phyloP scores from a whole-genome alignment of 2,888 invertebrate genomes.

The Lathronympha strigana region DNA sequence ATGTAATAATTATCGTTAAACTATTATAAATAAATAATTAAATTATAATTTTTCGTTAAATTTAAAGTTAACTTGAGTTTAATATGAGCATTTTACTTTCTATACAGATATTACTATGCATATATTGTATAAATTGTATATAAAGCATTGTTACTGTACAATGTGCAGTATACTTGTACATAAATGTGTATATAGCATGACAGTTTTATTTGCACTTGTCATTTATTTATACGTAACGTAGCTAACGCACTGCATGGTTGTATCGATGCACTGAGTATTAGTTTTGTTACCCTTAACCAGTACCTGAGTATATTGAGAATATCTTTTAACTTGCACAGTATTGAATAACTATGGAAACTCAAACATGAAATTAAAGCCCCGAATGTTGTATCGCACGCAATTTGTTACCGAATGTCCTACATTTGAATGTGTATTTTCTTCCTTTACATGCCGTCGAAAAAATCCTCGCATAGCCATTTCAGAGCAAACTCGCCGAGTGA shows the following conservation, averaged over 20 bases:
- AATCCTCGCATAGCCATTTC: background rate
- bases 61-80: background rate
- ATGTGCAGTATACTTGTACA: constrained; percentile 30
- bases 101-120: constrained; percentile 20
- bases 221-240: constrained; percentile 29
- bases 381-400: constrained; percentile 28
- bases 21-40: background rate
- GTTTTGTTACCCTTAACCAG: constrained; percentile 42
- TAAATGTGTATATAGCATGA: constrained; percentile 51
- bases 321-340: constrained; percentile 45
- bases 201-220: constrained; percentile 39
- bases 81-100: constrained; percentile 24
- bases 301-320: constrained; percentile 47
- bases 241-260: constrained; percentile 40
- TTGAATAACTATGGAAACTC: constrained; percentile 59
- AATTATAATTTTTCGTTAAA: background rate
- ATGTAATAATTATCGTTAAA: background rate
- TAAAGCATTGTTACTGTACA: constrained; percentile 24
- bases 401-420: constrained; percentile 3
- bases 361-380: constrained; percentile 70
- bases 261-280: constrained; percentile 30
- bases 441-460: background rate
- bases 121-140: constrained; percentile 18
- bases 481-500: background rate
- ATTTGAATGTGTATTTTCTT: background rate